Conservation (phyloP, 2,888 invertebrate species). For the Elmis aenea region DNA sequence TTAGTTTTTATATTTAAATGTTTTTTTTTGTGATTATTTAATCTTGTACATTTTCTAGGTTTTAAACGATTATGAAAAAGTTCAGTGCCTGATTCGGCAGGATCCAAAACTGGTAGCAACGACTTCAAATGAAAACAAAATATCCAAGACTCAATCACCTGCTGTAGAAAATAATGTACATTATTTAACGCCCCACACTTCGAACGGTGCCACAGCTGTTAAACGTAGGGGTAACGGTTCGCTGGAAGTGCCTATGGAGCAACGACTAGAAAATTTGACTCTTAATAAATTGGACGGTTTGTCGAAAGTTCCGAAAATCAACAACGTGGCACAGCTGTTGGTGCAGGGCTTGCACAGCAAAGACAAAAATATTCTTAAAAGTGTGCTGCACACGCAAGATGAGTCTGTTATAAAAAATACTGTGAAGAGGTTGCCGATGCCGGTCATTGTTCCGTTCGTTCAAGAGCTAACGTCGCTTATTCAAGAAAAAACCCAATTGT, state of each 20-base stretch:
- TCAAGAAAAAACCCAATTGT: conserved; percentile 64
- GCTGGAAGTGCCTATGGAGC: conserved; percentile 73
- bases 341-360: conserved; percentile 83
- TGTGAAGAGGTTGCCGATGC: conserved; percentile 68
- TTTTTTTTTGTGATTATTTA: too few relatives aligned
- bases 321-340: conserved; percentile 75
- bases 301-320: conserved; percentile 53
- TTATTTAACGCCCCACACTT: conserved; percentile 47
- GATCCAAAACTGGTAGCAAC: conserved; percentile 34
- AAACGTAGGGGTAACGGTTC: conserved; percentile 42
- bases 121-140: conserved; percentile 30
- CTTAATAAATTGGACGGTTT: conserved; percentile 53
- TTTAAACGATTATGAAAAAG: conserved; percentile 40
- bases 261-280: conserved; percentile 73
- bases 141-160: conserved; percentile 45
- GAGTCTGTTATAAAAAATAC: conserved; percentile 67
- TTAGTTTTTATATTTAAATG: conserved; percentile 13
- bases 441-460: conserved; percentile 66
- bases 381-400: conserved; percentile 66
- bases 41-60: conserved; percentile 22
- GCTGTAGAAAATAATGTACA: conserved; percentile 48
- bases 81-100: conserved; percentile 48
- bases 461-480: conserved; percentile 67
- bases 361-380: conserved; percentile 67
- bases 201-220: conserved; percentile 24